phyloP scores from a whole-genome alignment of 2,113 vertebrate genomes.

The Thoracochromis brauschi region DNA sequence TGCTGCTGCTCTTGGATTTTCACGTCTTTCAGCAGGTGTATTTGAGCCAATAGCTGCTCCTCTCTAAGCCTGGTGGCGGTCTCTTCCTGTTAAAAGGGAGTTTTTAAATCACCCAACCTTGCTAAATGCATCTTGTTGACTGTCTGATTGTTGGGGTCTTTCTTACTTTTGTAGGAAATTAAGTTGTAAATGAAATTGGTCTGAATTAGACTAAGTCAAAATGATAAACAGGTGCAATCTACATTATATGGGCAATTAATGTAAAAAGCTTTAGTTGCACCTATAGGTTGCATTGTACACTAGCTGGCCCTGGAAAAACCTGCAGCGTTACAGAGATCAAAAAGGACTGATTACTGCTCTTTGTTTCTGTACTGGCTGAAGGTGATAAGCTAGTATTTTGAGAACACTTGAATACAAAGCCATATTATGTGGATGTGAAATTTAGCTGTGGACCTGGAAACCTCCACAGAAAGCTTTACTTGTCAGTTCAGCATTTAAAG shows the following conservation, averaged over 20 bases:
- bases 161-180: background rate
- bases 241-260: background rate
- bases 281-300: too few species aligned
- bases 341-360: background rate
- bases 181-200: background rate
- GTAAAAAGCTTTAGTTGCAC: background rate
- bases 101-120: background rate
- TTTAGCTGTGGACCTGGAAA: background rate
- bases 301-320: background rate
- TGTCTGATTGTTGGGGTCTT: background rate
- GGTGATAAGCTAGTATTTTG: background rate
- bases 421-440: background rate
- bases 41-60: background rate
- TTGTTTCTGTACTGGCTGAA: background rate
- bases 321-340: background rate
- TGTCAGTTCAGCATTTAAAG: background rate
- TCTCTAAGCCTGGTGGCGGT: background rate
- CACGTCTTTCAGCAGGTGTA: background rate
- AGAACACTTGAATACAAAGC: background rate
- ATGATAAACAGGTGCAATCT: background rate
- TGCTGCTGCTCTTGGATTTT: background rate
- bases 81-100: background rate
- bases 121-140: background rate
- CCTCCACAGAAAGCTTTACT: too few species aligned
- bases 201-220: background rate